Base-by-base conservation (phyloP, 2,113 vertebrate species). In the Butorides virescens region DNA sequence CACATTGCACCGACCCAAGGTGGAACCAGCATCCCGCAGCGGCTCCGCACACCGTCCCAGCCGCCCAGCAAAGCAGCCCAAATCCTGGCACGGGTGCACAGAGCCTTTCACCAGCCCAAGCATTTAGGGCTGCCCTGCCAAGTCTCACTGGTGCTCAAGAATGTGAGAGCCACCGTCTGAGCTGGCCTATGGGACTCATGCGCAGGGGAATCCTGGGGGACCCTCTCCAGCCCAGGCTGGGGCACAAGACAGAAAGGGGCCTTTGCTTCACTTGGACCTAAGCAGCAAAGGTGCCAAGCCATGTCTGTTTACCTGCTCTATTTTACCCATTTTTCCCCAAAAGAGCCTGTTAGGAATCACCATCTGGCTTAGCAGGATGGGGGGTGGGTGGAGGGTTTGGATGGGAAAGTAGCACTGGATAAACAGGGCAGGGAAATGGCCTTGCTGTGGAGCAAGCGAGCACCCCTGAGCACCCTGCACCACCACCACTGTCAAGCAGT, bases 111-210 rank as follows among this genome's bases (percentile, higher is more conserved):
- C 62, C 62, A 42, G 37, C 62, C 27, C 8, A 5, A 65, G 56
- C 34, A 10, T 59, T 23, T 15, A n/a, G 13, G 13, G 32, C 56
- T n/a, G 37, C 37, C 37, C 37, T 18, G 37, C 62, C 27, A 11
- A 42, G 8, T 20, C 37, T 30, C 9, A 12, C 18, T 1, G 0
- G 26, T 3, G 4, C 26, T 30, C 27, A 30, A 42, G 18, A 13
- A 65, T 21, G 39, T 29, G 39, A 30, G 62, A 42, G 37, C 36
- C 4, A 6, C 63, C 7, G 8, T 30, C 19, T 32, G 63, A 65
- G 39, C 63, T 3, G 10, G 30, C 7, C 7, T 66, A 42, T 66
- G 23, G 32, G 30, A 21, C 37, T 20, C 37, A 63, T 4, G 4
- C 6, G 4, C 18, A 65, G 6, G 20, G 42, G 29, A 66, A 46